These are phyloP conservation scores for Enteromius mattozi DNA, from an alignment of 2,797 vertebrate genomes.

Conservation along the genomic window DNA sequence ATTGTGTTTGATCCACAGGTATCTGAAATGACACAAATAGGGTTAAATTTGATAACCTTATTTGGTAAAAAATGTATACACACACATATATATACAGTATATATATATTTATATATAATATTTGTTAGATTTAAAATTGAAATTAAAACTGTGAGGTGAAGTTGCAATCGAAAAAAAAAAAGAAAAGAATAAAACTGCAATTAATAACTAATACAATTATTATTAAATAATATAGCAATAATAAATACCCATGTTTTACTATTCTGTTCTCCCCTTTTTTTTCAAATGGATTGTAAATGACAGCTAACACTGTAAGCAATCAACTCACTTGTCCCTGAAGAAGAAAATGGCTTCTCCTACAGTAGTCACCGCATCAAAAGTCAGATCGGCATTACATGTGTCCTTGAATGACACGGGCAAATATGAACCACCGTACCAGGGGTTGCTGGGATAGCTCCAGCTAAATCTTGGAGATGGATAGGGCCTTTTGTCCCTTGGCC, in stretches of 20 bases:
- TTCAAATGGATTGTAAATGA: background rate
- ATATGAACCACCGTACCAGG: constrained; percentile 59
- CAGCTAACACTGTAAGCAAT: background rate
- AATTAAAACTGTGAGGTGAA: background rate
- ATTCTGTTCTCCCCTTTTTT: background rate
- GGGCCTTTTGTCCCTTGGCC: constrained; percentile 57
- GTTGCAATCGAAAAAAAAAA: background rate
- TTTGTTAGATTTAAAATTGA: background rate
- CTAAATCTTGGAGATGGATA: constrained; percentile 56
- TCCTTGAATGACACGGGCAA: constrained; percentile 67
- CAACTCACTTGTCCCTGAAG: constrained; percentile 72
- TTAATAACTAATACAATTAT: too few relatives aligned
- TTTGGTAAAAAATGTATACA: background rate
- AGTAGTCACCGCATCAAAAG: constrained; percentile 73
- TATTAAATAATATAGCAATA: too few relatives aligned
- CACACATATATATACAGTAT: too few relatives aligned
- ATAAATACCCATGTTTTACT: background rate
- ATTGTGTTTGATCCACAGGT: constrained; percentile 81
- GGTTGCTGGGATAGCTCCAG: constrained; percentile 62
- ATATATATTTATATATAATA: too few relatives aligned
- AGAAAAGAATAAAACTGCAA: too few relatives aligned
- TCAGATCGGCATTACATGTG: constrained; percentile 72
- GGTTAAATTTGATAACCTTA: background rate
- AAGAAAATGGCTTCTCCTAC: constrained; percentile 72
- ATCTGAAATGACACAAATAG: constrained; percentile 63